Evolutionary conservation across 2,888 invertebrate genomes (phyloP).

Genomic region (Globia sparganii): DNA sequence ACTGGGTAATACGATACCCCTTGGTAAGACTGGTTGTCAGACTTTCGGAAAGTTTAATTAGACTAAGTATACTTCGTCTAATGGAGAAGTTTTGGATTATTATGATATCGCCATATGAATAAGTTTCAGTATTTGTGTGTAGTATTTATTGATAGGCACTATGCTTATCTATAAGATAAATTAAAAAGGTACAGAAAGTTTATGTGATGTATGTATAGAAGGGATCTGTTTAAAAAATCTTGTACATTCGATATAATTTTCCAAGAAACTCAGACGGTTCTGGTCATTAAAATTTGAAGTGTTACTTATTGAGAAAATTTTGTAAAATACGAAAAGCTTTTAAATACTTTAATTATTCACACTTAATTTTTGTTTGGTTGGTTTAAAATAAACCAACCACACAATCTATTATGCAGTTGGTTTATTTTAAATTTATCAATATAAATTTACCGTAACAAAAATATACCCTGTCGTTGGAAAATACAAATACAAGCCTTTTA

Average conservation of each 20-base stretch:
- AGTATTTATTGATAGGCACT: no score
- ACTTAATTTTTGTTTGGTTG: no score
- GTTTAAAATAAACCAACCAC: background rate
- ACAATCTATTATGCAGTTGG: background rate
- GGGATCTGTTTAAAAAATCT: no score
- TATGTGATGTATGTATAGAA: no score
- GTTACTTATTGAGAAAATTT: background rate
- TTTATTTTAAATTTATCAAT: no score
- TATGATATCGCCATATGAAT: background rate
- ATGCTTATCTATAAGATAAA: no score
- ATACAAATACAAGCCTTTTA: background rate
- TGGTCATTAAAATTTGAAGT: background rate
- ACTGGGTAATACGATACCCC: no score
- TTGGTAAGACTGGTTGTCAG: no score
- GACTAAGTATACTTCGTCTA: background rate
- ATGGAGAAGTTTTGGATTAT: background rate
- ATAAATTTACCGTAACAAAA: background rate
- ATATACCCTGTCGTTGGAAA: background rate
- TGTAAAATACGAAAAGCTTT: no score
- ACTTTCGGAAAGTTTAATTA: no score
- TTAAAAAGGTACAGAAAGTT: no score
- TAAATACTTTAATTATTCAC: background rate
- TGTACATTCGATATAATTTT: background rate
- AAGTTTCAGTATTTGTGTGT: background rate
- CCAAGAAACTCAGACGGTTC: background rate